These are phyloP conservation scores for Notocelia uddmanniana DNA, from an alignment of 2,888 invertebrate genomes.

Conservation along the genomic window DNA sequence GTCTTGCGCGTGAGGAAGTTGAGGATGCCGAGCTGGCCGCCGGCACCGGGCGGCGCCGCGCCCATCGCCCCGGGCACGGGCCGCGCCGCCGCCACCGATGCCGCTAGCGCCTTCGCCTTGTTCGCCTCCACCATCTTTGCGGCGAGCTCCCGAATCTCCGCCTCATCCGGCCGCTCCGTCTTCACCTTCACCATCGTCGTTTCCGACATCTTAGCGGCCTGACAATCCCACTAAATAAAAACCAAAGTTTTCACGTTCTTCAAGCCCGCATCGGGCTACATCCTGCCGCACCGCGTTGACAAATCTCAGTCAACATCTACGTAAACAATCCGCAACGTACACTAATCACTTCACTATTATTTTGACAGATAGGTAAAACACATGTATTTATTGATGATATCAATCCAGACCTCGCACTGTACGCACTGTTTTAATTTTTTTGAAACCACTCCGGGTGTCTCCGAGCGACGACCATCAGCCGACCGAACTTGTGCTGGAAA, in stretches of 20 bases:
- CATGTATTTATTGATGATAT: constrained; percentile 51
- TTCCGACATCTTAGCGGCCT: constrained; percentile 67
- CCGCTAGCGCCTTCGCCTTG: constrained; percentile 87
- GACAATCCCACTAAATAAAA: constrained; percentile 42
- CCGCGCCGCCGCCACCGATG: constrained; percentile 82
- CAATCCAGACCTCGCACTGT: constrained; percentile 54
- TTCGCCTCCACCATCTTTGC: constrained; percentile 95
- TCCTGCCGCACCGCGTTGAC: constrained; percentile 63
- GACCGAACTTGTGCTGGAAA: constrained; percentile 56
- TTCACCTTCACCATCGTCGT: constrained; percentile 85
- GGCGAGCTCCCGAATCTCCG: constrained; percentile 94
- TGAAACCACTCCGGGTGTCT: constrained; percentile 49
- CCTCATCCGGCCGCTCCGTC: constrained; percentile 93
- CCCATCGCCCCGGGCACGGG: constrained; percentile 77
- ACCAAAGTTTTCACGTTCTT: constrained; percentile 41
- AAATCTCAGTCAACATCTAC: constrained; percentile 65
- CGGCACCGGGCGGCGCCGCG: constrained; percentile 67
- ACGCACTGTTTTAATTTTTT: constrained; percentile 49
- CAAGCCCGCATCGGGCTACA: constrained; percentile 66
- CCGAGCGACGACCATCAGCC: constrained; percentile 63
- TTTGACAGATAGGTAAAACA: constrained; percentile 69
- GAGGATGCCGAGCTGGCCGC: constrained; percentile 86
- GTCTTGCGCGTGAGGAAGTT: constrained; percentile 85
- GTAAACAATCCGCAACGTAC: constrained; percentile 75
- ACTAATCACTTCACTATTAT: constrained; percentile 68